Evolutionary conservation across 2,888 invertebrate species (phyloP).

Genomic region (Euphydryas editha): DNA sequence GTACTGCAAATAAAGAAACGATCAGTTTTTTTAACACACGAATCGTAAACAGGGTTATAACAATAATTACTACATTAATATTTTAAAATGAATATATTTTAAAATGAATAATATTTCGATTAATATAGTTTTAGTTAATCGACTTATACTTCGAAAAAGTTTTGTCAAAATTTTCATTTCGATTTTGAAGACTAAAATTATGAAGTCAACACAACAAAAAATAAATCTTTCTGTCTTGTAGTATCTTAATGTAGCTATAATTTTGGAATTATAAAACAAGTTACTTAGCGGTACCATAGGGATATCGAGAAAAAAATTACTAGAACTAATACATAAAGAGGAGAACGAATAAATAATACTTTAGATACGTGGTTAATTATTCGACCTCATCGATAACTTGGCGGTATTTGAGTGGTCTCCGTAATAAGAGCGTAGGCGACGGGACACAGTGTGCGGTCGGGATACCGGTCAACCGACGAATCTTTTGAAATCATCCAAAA

Average conservation of each 20-base stretch:
- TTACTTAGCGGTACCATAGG: not conserved
- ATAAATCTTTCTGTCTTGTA: too few species aligned
- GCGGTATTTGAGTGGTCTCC: constrained; percentile 53
- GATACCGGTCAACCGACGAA: constrained; percentile 59
- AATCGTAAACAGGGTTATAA: too few species aligned
- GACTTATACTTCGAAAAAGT: too few species aligned
- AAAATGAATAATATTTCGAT: too few species aligned
- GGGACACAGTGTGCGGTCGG: constrained; percentile 71
- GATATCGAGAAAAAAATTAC: not conserved
- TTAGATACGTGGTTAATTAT: constrained; percentile 54
- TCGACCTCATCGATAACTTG: constrained; percentile 53
- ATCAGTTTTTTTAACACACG: too few species aligned
- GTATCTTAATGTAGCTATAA: not conserved
- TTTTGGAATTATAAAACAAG: not conserved
- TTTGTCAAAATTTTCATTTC: too few species aligned
- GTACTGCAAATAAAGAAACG: too few species aligned
- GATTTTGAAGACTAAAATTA: too few species aligned
- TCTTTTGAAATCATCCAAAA: constrained; percentile 44
- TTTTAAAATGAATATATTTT: too few species aligned
- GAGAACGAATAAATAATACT: constrained; percentile 43
- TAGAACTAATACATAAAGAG: constrained; percentile 14
- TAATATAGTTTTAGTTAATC: too few species aligned
- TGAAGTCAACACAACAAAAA: too few species aligned
- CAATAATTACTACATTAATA: too few species aligned
- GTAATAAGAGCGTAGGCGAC: constrained; percentile 70